Percentiles rank a stretch among this genome's conserved stretches.
Evolutionary conservation across 2,888 invertebrate species (phyloP).

Genomic region (Oxyteleia sp.): DNA sequence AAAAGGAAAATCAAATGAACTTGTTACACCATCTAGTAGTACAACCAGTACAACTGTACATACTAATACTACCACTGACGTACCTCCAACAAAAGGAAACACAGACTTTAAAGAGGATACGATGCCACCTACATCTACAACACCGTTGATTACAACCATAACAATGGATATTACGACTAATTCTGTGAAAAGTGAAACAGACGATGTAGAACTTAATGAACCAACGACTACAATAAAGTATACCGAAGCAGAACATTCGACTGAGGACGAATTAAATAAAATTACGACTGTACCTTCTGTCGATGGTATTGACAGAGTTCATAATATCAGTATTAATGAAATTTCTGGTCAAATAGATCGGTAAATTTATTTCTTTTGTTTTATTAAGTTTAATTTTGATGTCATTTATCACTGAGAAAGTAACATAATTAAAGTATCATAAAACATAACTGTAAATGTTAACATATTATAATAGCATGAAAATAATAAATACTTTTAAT

Average conservation of each 20-base stretch:
- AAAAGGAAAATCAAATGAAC: constrained; percentile 48
- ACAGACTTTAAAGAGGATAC: constrained; percentile 12
- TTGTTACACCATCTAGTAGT: constrained; percentile 77
- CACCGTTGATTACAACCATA: constrained; percentile 74
- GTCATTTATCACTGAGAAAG: too few relatives aligned
- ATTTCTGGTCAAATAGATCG: constrained; percentile 77
- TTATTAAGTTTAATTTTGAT: neutral
- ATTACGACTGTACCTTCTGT: constrained; percentile 65
- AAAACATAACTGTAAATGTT: too few relatives aligned
- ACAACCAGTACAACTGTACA: constrained; percentile 22
- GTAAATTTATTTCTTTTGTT: constrained; percentile 19
- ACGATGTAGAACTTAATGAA: constrained; percentile 10
- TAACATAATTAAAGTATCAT: too few relatives aligned
- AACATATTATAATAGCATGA: too few relatives aligned
- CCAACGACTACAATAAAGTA: constrained; percentile 20
- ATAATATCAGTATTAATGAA: constrained; percentile 85
- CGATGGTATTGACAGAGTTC: constrained; percentile 80
- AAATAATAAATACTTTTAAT: too few relatives aligned
- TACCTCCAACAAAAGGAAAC: constrained; percentile 23
- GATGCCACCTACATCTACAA: constrained; percentile 27
- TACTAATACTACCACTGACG: constrained; percentile 32
- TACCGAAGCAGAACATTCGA: constrained; percentile 4
- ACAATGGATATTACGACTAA: constrained; percentile 84
- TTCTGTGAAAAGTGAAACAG: constrained; percentile 82
- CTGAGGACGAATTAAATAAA: constrained; percentile 28